Percentiles rank a stretch among this genome's conserved stretches.
Evolutionary conservation across 2,113 vertebrate species (phyloP).

Genomic region (Aegithalos caudatus): DNA sequence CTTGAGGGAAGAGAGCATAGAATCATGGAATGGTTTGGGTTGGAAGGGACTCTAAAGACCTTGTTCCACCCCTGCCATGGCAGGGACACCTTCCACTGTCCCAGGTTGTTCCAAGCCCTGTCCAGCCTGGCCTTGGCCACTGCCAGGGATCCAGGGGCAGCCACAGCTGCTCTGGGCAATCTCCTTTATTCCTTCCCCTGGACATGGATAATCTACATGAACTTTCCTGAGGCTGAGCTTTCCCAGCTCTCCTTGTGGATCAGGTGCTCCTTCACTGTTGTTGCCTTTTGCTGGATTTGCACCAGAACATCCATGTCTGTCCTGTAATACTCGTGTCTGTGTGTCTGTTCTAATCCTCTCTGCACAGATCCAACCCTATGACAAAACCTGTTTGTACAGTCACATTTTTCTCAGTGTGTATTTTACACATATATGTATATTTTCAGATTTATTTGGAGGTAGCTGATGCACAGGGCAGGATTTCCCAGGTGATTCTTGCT

Average conservation of each 20-base stretch:
- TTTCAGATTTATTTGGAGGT: background rate
- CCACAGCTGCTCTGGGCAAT: background rate
- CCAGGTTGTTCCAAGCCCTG: rapidly evolving
- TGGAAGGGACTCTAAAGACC: background rate
- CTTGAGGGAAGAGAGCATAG: background rate
- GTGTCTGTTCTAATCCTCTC: background rate
- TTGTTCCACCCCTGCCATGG: background rate
- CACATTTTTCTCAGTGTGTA: background rate
- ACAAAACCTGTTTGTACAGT: background rate
- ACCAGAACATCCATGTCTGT: background rate
- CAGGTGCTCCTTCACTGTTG: rapidly evolving
- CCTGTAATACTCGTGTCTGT: rapidly evolving
- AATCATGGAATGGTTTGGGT: background rate
- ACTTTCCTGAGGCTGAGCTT: background rate
- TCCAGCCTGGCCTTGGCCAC: rapidly evolving
- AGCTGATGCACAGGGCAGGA: conserved; percentile 40
- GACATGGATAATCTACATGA: rapidly evolving
- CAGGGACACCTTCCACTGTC: background rate
- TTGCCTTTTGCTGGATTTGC: background rate
- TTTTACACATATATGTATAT: background rate
- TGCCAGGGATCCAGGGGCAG: background rate
- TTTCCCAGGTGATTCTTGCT: conserved; percentile 57
- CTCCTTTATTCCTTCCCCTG: background rate
- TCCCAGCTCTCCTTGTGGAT: background rate
- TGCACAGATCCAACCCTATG: background rate